Percentiles rank a stretch among this genome's conserved stretches.
These are phyloP conservation scores for Andricus curvator DNA, from an alignment of 2,888 invertebrate species.

Conservation along the genomic window DNA sequence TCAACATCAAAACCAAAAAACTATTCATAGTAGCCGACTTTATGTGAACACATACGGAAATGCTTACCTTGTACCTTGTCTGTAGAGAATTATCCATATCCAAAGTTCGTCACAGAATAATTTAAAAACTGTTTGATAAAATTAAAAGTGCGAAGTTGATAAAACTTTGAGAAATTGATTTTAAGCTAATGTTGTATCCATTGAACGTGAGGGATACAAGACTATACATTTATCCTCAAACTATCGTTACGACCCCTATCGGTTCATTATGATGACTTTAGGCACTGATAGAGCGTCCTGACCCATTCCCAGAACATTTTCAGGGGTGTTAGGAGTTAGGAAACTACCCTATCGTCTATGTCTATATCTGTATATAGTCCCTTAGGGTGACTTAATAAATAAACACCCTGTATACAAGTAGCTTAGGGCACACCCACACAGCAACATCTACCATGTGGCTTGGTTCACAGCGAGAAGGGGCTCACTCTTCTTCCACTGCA, in stretches of 20 bases:
- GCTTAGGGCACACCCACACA: conserved; percentile 63
- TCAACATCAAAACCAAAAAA: too few species aligned
- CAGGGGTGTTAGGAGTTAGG: conserved; percentile 59
- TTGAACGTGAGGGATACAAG: not conserved
- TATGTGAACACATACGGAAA: too few species aligned
- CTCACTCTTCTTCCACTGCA: conserved; percentile 2
- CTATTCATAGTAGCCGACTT: too few species aligned
- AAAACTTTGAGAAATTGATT: not conserved
- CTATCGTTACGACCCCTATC: conserved; percentile 45
- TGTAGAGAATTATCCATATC: too few species aligned
- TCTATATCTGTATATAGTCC: conserved; percentile 46
- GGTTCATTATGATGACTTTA: conserved; percentile 60
- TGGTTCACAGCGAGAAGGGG: conserved; percentile 61
- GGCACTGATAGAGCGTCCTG: conserved; percentile 58
- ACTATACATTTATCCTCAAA: conserved; percentile 10
- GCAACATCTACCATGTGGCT: conserved; percentile 66
- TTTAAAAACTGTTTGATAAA: too few species aligned
- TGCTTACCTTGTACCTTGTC: too few species aligned
- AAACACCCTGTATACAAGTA: conserved; percentile 70
- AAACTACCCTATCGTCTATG: conserved; percentile 53
- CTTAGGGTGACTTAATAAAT: conserved; percentile 74
- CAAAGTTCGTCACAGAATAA: too few species aligned
- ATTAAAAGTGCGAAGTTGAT: too few species aligned
- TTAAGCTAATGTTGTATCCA: not conserved
- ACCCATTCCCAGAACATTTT: conserved; percentile 65